Base-by-base conservation (phyloP, 1,140 invertebrate species). In the Bradynema listronoti region DNA sequence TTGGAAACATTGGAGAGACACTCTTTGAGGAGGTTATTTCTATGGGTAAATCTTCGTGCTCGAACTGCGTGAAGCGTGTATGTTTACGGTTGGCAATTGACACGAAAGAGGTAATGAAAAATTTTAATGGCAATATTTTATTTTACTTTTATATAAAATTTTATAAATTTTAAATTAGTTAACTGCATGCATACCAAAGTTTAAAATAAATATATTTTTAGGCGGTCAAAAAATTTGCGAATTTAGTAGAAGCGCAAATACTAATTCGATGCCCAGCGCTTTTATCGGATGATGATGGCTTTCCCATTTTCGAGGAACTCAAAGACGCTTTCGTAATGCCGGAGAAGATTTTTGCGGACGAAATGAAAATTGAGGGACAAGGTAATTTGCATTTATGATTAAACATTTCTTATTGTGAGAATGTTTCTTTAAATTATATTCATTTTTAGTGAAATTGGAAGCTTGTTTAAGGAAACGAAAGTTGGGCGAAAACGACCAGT, bases 11-110 rank as follows among this genome's bases (percentile, higher is more conserved):
- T 0, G 50, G 46, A 4, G 61, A 63, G 32, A 61, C 58, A 5
- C 41, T 63, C 25, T 63, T 63, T 45, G 58, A 64, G 32, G 61
- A 63, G 32, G 42, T 63, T 30, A 22, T 61, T 16, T 29, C 61
- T 4, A 50, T 30, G 43, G 61, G 61, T 1, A 42, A 47, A 24
- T 29, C 49, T 1, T 52, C 53, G 2, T 63, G 61, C 33, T 63
- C 61, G 1, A 46, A 66, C 0, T 64, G 61, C n/a, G 65, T 66
- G 41, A 43, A 61, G 19, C 29, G 61, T 19, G 61, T 63, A 7
- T 50, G n/a, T 54, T 50, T 50, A n/a, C 19, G 27, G 47, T 24
- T 50, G 19, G 27, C 14, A 16, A 61, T 33, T 19, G 4, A 52
- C 16, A 19, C 7, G 14, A 29, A 53, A 45, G 33, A 51, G n/a